Evolutionary conservation across 2,888 invertebrate genomes (phyloP), one percentile per base, ranked within the genome.

Genomic region (Branchipolynoe longqiensis): DNA sequence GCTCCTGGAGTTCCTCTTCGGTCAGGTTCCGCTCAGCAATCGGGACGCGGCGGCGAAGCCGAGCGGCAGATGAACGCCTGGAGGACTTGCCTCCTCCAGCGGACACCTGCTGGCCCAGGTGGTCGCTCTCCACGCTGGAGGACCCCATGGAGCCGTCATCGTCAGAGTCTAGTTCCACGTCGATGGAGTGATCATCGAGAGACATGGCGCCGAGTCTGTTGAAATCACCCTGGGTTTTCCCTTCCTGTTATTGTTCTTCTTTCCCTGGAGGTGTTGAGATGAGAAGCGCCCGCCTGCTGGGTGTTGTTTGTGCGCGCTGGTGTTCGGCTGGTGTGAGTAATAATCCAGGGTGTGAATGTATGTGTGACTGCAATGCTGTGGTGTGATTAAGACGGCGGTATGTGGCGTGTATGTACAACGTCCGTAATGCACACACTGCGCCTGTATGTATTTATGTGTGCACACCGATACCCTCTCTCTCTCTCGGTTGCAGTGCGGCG

Each of bases 1-100:
- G 88, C 22, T 90, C 90, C 85, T 93, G 92, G 28, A 92, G 73
- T 82, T 92, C 92, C 3, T 82, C 84, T 82, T 92, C 92, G 41
- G 73, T 83, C 3, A 86, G 73, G 69, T 85, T 48, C 41, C 78
- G 41, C 48, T 58, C 83, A 25, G 85, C 83, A 14, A 81, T 31
- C 14, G 78, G 78, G 78, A 78, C 48, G 2, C 62, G 18, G 12
- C 56, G 31, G 58, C 48, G 41, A 1, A 78, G 78, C 0, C 78
- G 41, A 25, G 78, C 18, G 8, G 33, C 38, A 18, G 3, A 18
- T 8, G 78, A 48, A 28, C 25, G 6, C 14, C 73, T 22, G n/a
- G 36, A 18, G 69, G 69, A 33, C 25, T 28, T 2, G n/a, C 48
- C 48, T 8, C 78, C 78, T 1, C 41, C 78, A 48, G 48, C 78